A percentile compares a stretch with the other conserved stretches of the same genome.
These are phyloP conservation scores for Coreius guichenoti DNA, from an alignment of 2,797 vertebrate genomes.

Conservation along the genomic window DNA sequence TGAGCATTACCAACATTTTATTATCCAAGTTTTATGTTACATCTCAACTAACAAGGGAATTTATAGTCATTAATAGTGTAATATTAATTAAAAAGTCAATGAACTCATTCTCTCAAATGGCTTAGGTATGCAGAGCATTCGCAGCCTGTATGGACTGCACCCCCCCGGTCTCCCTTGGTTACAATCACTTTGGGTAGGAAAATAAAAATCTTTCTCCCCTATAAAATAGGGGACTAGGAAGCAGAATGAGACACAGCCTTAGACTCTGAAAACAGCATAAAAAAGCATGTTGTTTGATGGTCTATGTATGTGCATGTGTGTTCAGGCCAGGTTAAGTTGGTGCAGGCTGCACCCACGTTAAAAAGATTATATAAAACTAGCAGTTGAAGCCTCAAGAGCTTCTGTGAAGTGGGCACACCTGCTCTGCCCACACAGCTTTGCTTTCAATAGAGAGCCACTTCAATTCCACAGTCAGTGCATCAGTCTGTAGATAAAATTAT, in stretches of 20 bases:
- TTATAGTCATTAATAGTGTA: background rate
- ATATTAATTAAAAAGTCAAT: background rate
- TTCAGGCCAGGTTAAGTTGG: slow-evolving; percentile 20
- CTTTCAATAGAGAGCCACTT: slow-evolving; percentile 35
- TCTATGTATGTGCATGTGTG: background rate
- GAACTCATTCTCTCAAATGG: background rate
- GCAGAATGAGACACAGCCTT: background rate
- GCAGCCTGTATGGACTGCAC: background rate
- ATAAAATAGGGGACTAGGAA: background rate
- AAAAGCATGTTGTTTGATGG: background rate
- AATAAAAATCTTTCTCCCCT: background rate
- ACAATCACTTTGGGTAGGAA: too few species aligned
- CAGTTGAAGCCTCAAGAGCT: slow-evolving; percentile 20
- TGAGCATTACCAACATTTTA: background rate
- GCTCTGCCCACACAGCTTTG: slow-evolving; percentile 41
- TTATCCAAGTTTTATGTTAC: background rate
- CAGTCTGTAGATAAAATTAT: background rate
- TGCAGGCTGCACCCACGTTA: slow-evolving; percentile 9
- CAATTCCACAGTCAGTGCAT: background rate
- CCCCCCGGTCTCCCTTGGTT: background rate
- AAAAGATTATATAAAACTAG: slow-evolving; percentile 37
- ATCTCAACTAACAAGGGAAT: background rate
- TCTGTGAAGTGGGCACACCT: slow-evolving; percentile 33
- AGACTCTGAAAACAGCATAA: background rate
- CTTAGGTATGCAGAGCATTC: background rate